Evolutionary conservation across 2,888 invertebrate species (phyloP), one percentile per base, ranked within the genome.

Genomic region (Drosophila mimetica): DNA sequence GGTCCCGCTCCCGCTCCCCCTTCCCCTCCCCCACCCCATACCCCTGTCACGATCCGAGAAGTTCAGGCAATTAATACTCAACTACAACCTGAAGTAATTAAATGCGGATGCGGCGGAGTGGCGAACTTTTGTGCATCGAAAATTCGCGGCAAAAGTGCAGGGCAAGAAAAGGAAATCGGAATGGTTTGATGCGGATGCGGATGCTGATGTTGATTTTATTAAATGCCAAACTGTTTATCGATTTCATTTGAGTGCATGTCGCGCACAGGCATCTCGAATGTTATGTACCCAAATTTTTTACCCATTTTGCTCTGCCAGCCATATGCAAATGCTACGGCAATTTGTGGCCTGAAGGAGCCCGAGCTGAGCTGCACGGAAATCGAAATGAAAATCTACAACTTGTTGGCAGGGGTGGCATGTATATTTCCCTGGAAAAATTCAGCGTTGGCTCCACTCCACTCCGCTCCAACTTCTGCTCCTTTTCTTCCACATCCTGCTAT

Each of bases 331-430:
- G 54, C 66, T 46, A 20, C 48, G 67, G 67, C 63, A 65, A 70
- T 67, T 72, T 70, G 77, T 64, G 75, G 66, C 42, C 32, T 51
- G 51, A 54, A 47, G 64, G 63, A 59, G 48, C 47, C 16, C 6
- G 25, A 22, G 48, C 59, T 20, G 50, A 34, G 53, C 53, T 36
- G 59, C 32, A 71, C 48, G 65, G 71, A 71, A 75, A 79, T 79
- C 81, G 71, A 81, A 86, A 84, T 78, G 74, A 76, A 83, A 88
- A 88, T 86, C 86, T 80, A 78, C 88, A 85, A 85, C 82, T 87
- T 77, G 83, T 82, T 74, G 70, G 71, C 16, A 9, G 54, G 67
- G 20, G 34, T 30, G 44, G 16, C 51, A n/a, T 16, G 16, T 54
- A n/a, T 16, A 48, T 50, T 48, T 50, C 34, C 34, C 30, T 30